Base-by-base conservation (phyloP, 2,113 vertebrate species). In the Chaetodon auriga region DNA sequence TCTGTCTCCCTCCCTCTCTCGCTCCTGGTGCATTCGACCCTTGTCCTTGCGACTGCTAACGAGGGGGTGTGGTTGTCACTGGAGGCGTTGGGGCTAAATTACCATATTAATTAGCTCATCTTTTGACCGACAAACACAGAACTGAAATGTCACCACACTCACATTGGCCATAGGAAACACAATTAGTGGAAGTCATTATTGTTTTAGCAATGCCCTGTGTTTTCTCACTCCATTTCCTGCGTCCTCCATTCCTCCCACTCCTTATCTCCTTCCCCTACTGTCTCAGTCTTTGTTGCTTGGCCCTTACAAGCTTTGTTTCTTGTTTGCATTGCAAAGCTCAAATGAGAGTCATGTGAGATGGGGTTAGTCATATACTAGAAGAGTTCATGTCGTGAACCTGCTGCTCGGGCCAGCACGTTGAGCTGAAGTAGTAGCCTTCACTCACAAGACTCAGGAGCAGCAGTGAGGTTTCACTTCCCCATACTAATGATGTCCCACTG, bases 81-180 rank as follows among this genome's bases (percentile, higher is more conserved):
- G 90, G 91, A 91, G 90, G 91, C 85, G 36, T 87, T 36, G 73
- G 69, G 92, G 89, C 90, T 81, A 83, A 91, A 95, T 95, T 92
- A 92, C 84, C 92, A 94, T 94, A 94, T 94, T 94, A 94, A 95
- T 94, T 94, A 94, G 90, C 92, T 89, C 91, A 87, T 94, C 91
- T 84, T 94, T 87, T 92, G 92, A 90, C 94, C 83, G 87, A 93
- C 87, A 92, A 94, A 94, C 92, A 94, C 90, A 90, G 91, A 89
- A 83, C 90, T 85, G 85, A 94, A 94, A 95, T 94, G 93, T 94
- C 94, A 94, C 85, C 89, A 79, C 87, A 75, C 88, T 93, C 84
- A 64, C 87, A 77, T 57, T 74, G 93, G 87, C 92, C 90, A 93
- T 65, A 85, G 89, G 93, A 94, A 93, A 94, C 92, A 92, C 89